These are phyloP conservation scores for Parochlus steinenii DNA, from an alignment of 2,888 invertebrate species.

Conservation along the genomic window DNA sequence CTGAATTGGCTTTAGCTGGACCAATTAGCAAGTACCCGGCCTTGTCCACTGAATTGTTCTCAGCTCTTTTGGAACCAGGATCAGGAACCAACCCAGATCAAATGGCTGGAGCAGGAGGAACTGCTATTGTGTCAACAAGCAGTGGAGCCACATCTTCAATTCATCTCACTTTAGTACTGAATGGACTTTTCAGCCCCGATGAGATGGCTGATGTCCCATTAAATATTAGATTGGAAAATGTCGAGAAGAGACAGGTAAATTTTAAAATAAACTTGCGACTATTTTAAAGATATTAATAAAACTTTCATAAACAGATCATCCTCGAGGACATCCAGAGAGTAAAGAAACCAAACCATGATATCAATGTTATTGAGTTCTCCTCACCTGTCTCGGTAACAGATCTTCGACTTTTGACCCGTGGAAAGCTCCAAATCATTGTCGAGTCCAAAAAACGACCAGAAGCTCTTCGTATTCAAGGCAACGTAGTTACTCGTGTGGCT, in stretches of 20 bases:
- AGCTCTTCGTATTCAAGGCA: constrained; percentile 47
- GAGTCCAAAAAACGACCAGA: constrained; percentile 50
- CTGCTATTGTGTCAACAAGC: constrained; percentile 69
- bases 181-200: constrained; percentile 54
- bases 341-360: constrained; percentile 54
- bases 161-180: constrained; percentile 64
- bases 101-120: constrained; percentile 57
- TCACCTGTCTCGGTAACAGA: constrained; percentile 62
- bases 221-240: constrained; percentile 48
- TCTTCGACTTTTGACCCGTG: constrained; percentile 56
- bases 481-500: constrained; percentile 53
- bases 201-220: constrained; percentile 49
- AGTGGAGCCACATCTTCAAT: constrained; percentile 66
- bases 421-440: constrained; percentile 53
- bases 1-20: constrained; percentile 54
- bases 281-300: too few relatives aligned
- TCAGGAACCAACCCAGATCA: constrained; percentile 39
- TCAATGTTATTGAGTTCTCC: constrained; percentile 62
- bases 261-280: too few relatives aligned
- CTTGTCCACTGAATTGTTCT: constrained; percentile 65
- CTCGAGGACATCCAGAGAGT: constrained; percentile 53
- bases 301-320: too few relatives aligned
- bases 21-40: constrained; percentile 58
- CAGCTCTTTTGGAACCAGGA: constrained; percentile 52
- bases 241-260: constrained; percentile 57